A percentile compares a stretch with the other conserved stretches of the same genome.
These are phyloP conservation scores for Tokudaia muenninki DNA, from an alignment of 2,797 vertebrate species.

Conservation along the genomic window DNA sequence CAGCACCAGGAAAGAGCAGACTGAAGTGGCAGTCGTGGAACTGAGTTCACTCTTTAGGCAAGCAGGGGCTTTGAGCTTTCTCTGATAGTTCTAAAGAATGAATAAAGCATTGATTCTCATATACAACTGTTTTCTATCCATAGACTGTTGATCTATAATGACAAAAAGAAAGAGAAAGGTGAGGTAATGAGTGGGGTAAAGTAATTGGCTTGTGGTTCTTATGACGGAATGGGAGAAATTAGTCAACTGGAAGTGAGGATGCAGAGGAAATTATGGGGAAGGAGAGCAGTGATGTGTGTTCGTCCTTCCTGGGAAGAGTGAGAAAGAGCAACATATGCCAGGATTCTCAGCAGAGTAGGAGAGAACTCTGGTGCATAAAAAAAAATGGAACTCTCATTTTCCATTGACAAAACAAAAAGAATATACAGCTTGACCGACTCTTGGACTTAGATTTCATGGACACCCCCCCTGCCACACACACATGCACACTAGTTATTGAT, in stretches of 20 bases:
- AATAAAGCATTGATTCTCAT: background rate
- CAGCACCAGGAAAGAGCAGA: background rate
- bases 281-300: slow-evolving; percentile 37
- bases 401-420: background rate
- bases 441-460: background rate
- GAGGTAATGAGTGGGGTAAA: slow-evolving; percentile 27
- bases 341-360: background rate
- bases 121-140: background rate
- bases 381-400: background rate
- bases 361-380: background rate
- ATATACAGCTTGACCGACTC: slow-evolving; percentile 14
- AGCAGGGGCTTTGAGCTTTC: background rate
- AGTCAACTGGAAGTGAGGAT: slow-evolving; percentile 23
- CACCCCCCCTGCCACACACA: background rate
- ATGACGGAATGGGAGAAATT: slow-evolving; percentile 35
- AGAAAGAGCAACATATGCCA: background rate
- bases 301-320: background rate
- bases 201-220: background rate
- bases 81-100: slow-evolving; percentile 1
- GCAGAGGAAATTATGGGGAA: slow-evolving; percentile 25
- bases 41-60: background rate
- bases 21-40: background rate
- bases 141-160: background rate
- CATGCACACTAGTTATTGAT: background rate
- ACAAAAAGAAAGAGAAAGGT: slow-evolving; percentile 27